phyloP scores from a whole-genome alignment of 2,113 vertebrate genomes.

The Cinclus cinclus region DNA sequence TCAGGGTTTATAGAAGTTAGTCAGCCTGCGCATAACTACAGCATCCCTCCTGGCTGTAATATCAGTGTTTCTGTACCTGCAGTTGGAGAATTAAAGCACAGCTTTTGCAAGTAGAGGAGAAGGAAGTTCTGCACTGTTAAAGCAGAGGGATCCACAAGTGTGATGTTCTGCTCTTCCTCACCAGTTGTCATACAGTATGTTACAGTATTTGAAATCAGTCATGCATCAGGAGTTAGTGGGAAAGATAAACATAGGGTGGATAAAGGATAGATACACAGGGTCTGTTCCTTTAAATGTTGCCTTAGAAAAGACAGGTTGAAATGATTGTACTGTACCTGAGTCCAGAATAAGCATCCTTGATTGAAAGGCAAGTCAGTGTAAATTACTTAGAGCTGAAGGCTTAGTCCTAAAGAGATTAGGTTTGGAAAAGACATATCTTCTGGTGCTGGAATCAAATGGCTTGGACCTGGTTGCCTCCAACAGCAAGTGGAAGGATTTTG shows the following conservation, averaged over 20 bases:
- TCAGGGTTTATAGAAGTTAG: background rate
- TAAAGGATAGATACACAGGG: background rate
- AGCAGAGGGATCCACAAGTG: background rate
- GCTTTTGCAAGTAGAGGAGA: background rate
- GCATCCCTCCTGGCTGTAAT: background rate
- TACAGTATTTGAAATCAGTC: background rate
- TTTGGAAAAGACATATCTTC: background rate
- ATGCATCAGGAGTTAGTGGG: background rate
- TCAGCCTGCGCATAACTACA: background rate
- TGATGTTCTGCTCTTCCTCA: background rate
- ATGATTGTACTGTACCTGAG: background rate
- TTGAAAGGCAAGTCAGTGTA: background rate
- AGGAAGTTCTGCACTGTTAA: fast-evolving
- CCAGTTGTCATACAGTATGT: background rate
- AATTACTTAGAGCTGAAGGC: background rate
- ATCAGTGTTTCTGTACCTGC: background rate
- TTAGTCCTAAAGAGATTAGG: background rate
- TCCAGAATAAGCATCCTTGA: background rate
- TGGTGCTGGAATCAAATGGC: background rate
- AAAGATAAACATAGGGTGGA: background rate
- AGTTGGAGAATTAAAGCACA: background rate
- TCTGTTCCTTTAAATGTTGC: background rate
- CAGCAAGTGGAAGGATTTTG: background rate
- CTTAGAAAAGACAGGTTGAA: background rate
- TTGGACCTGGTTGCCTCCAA: background rate